phyloP scores from a whole-genome alignment of 2,113 vertebrate species.

The Nannospalax galili region DNA sequence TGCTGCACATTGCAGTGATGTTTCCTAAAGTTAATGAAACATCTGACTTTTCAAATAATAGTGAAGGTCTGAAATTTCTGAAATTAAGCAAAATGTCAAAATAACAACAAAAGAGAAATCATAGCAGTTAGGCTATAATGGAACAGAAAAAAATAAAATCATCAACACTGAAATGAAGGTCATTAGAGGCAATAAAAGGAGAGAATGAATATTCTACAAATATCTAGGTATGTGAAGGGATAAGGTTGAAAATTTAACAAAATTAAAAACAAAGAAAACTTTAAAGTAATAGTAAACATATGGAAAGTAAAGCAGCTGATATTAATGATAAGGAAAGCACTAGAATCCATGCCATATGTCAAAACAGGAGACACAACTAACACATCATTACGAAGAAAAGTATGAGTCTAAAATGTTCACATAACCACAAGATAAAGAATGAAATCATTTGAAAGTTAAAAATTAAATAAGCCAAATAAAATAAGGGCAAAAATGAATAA shows the following conservation, averaged over 20 bases:
- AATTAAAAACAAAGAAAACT: not conserved
- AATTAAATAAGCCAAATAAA: conserved; percentile 40
- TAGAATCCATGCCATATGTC: not conserved
- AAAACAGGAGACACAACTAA: not conserved
- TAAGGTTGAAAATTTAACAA: not conserved
- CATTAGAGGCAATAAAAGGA: not conserved
- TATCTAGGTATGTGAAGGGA: not conserved
- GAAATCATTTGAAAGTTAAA: not conserved
- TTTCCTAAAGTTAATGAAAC: not conserved
- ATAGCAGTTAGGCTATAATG: not conserved
- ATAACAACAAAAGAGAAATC: not conserved
- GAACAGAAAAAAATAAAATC: not conserved
- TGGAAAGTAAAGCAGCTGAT: not conserved
- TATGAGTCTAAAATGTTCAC: not conserved
- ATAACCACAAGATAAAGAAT: not conserved
- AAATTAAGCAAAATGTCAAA: not conserved
- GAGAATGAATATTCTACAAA: not conserved
- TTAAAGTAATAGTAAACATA: not conserved
- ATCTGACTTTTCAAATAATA: not conserved
- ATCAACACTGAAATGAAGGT: not conserved
- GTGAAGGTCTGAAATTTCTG: not conserved
- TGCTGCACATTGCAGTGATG: not conserved
- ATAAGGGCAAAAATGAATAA: not conserved
- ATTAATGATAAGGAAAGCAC: not conserved
- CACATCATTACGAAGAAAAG: not conserved